phyloP scores from a whole-genome alignment of 2,113 vertebrate genomes.

The Megaceryle torquata region DNA sequence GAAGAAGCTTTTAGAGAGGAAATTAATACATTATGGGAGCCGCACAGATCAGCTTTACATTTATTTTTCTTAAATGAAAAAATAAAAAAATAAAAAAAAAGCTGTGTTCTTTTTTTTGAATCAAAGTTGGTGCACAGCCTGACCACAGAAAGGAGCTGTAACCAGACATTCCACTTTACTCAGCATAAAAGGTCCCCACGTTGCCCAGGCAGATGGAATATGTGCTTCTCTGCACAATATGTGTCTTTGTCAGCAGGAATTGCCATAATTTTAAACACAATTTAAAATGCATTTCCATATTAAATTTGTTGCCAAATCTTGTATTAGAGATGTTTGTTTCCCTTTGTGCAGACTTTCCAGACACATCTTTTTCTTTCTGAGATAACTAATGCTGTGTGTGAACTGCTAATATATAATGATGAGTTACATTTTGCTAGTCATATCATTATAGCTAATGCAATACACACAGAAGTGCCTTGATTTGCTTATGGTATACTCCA shows the following conservation, averaged over 20 bases:
- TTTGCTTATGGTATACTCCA: neutral
- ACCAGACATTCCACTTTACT: constrained; percentile 44
- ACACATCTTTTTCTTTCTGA: neutral
- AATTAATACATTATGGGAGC: neutral
- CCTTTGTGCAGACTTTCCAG: neutral
- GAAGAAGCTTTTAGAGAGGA: neutral
- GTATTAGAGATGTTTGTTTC: constrained; percentile 12
- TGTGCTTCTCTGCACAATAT: constrained; percentile 6
- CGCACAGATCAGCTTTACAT: neutral
- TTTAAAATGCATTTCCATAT: constrained; percentile 53
- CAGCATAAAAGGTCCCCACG: neutral
- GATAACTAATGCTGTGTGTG: neutral
- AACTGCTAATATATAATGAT: neutral
- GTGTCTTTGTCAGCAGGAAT: constrained; percentile 52
- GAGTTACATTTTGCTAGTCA: neutral
- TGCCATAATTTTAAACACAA: constrained; percentile 12
- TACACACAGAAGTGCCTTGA: neutral
- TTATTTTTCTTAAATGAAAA: neutral
- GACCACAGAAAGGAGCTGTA: constrained; percentile 16
- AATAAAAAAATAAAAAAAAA: neutral
- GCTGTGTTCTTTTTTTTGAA: neutral
- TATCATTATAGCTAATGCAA: constrained; percentile 2
- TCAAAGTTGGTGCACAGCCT: neutral
- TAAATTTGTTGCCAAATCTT: constrained; percentile 5
- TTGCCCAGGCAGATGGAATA: constrained; percentile 47